Conservation (phyloP, 2,113 vertebrate genomes). For the Oncorhynchus tshawytscha region DNA sequence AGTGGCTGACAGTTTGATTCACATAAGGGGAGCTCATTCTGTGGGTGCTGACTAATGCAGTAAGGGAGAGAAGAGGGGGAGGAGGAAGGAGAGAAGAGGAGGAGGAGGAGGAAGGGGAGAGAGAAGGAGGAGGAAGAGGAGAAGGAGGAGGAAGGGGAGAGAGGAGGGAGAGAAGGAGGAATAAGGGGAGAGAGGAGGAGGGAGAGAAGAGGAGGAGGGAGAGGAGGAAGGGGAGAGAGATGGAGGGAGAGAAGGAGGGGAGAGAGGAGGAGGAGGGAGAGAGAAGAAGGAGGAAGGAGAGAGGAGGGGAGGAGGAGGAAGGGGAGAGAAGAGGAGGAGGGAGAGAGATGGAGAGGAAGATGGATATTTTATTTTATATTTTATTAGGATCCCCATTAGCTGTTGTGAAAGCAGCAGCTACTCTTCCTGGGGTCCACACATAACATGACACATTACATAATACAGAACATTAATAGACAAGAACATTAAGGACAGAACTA, state of each 20-base stretch:
- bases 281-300: background rate
- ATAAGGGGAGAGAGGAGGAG: background rate
- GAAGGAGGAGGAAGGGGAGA: conserved; percentile 27
- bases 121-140: background rate
- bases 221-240: background rate
- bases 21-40: background rate
- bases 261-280: no score
- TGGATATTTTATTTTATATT: no score
- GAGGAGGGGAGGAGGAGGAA: no score
- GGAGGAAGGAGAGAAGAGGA: background rate
- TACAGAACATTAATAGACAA: no score
- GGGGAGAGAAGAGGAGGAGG: no score
- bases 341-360: background rate
- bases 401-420: no score
- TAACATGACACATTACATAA: no score
- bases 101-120: no score
- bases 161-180: conserved; percentile 6
- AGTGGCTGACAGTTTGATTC: background rate
- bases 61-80: background rate
- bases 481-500: no score
- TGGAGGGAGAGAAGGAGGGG: background rate
- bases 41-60: background rate
- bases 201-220: background rate
- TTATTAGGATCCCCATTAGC: no score
- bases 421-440: no score